phyloP scores from a whole-genome alignment of 2,888 invertebrate species.

The Abscondita cerata region DNA sequence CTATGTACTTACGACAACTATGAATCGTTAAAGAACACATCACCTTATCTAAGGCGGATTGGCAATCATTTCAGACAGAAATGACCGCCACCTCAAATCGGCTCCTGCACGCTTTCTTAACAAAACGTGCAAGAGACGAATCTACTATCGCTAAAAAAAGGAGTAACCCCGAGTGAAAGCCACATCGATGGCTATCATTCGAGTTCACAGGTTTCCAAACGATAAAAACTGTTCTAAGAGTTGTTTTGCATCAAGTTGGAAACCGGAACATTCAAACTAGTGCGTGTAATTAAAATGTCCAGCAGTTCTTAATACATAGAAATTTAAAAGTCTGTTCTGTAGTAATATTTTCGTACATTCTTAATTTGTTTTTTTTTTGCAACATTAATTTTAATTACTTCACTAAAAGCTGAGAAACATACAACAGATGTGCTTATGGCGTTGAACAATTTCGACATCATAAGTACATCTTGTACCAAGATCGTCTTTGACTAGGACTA shows the following conservation, averaged over 20 bases:
- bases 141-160: constrained; percentile 15
- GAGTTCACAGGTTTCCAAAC: background rate
- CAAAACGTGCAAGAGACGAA: constrained; percentile 13
- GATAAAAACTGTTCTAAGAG: background rate
- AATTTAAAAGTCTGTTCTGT: constrained; percentile 19
- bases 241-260: constrained; percentile 7
- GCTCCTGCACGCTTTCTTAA: constrained; percentile 16
- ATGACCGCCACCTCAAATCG: background rate
- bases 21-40: constrained; percentile 56
- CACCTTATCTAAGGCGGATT: constrained; percentile 48
- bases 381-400: constrained; percentile 31
- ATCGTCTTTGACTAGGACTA: constrained; percentile 33
- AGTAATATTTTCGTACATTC: constrained; percentile 19
- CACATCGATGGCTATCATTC: background rate
- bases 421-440: background rate
- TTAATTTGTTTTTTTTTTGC: constrained; percentile 20
- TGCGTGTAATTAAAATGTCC: constrained; percentile 37
- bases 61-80: background rate
- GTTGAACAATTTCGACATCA: background rate
- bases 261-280: constrained; percentile 23
- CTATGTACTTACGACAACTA: constrained; percentile 52
- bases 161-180: too few species aligned
- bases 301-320: constrained; percentile 33
- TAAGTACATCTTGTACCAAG: constrained; percentile 5
- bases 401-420: constrained; percentile 17